These are phyloP conservation scores for Malacosoma neustria DNA, from an alignment of 2,888 invertebrate species.

Conservation along the genomic window DNA sequence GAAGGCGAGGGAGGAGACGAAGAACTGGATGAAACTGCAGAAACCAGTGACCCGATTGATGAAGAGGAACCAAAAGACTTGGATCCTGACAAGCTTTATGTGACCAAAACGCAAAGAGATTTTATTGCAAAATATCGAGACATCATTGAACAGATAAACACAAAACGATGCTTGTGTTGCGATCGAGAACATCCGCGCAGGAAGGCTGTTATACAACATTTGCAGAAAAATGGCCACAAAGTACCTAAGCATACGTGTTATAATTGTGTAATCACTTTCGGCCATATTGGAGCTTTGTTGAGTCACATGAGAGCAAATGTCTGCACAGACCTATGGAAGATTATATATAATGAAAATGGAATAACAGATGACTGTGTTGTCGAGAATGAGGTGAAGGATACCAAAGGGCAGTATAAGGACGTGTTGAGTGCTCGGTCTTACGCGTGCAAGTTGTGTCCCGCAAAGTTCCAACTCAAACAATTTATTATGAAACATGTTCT, in stretches of 20 bases:
- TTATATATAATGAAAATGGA: constrained; percentile 64
- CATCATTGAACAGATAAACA: constrained; percentile 65
- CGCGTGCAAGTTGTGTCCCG: constrained; percentile 64
- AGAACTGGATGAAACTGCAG: constrained; percentile 38
- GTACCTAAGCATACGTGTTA: constrained; percentile 78
- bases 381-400: constrained; percentile 50
- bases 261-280: constrained; percentile 76
- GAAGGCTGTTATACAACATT: constrained; percentile 69
- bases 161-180: constrained; percentile 64
- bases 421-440: constrained; percentile 68
- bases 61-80: constrained; percentile 41
- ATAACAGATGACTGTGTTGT: constrained; percentile 64
- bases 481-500: constrained; percentile 69
- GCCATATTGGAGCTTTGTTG: constrained; percentile 64
- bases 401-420: constrained; percentile 61
- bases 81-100: constrained; percentile 52
- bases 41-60: constrained; percentile 19
- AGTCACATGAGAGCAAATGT: constrained; percentile 69
- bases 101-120: constrained; percentile 60
- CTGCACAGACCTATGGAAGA: constrained; percentile 67
- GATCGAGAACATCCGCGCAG: constrained; percentile 62
- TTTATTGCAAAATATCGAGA: constrained; percentile 61
- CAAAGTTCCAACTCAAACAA: constrained; percentile 68
- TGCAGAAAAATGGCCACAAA: constrained; percentile 70
- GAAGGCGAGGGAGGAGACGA: constrained; percentile 35